Evolutionary conservation across 2,888 invertebrate genomes (phyloP).

Genomic region (Harpalus rufipes): DNA sequence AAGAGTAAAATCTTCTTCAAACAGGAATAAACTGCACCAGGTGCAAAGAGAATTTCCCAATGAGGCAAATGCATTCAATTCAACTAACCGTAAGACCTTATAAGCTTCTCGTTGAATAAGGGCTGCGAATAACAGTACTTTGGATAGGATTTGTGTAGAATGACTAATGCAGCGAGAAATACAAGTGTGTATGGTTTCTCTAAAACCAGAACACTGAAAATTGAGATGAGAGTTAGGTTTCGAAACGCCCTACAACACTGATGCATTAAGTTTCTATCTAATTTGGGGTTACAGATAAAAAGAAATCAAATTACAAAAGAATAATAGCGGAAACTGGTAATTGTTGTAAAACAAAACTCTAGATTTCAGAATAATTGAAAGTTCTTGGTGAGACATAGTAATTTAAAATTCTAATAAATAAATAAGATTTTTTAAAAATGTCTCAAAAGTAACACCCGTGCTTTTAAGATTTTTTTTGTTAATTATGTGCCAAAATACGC

Average conservation of each 20-base stretch:
- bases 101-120: not conserved
- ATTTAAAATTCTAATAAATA: too few species aligned
- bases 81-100: not conserved
- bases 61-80: not conserved
- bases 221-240: not conserved
- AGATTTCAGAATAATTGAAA: too few species aligned
- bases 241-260: conserved; percentile 1
- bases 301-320: not conserved
- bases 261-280: not conserved
- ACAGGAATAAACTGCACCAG: not conserved
- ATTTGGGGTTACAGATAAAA: not conserved
- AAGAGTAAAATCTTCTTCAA: not conserved
- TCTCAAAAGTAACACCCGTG: too few species aligned
- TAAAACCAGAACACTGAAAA: not conserved
- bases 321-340: too few species aligned
- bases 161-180: not conserved
- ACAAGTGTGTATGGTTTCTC: not conserved
- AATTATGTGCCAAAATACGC: too few species aligned
- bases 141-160: not conserved
- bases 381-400: too few species aligned
- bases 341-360: too few species aligned
- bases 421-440: too few species aligned
- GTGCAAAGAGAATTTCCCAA: not conserved
- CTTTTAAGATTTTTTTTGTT: too few species aligned
- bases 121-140: not conserved